Evolutionary conservation across 2,888 invertebrate genomes (phyloP), one percentile per base, ranked within the genome.

Genomic region (Bibio marci): DNA sequence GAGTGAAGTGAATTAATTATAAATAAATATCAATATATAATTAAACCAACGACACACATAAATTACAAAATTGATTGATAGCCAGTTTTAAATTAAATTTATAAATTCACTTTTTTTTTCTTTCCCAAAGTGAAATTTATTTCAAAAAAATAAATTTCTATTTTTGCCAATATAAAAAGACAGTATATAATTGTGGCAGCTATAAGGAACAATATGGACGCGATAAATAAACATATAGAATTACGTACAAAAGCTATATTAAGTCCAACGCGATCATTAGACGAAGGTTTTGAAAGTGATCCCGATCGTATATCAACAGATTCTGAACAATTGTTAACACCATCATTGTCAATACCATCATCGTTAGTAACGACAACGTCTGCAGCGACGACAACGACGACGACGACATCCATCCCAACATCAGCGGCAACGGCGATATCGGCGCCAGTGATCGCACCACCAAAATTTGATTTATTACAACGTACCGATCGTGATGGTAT

Each of bases 241-340:
- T n/a, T n/a, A n/a, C n/a, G 56, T 47, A 56, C 57, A 39, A 62
- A 62, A 47, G 60, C 61, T 43, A 60, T 61, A 48, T 54, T 62
- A 44, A 62, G 62, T 51, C 61, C 62, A 48, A 62, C 61, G 45
- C 54, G 62, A 54, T 62, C 62, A 46, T 56, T 62, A 42, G 62
- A 62, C 43, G 62, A 62, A 55, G 62, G 62, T 50, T 62, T 62
- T 48, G 62, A 62, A 58, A 62, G 62, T 54, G 62, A 62, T 58
- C 62, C 62, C 50, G 62, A 62, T 58, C 59, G 62, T 44, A 54
- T 61, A 51, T 61, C 62, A 44, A n/a, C 61, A 27, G 62, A 62
- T 54, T 60, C 61, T 43, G 62, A 62, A 53, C 60, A 59, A 49
- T 41, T 47, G 10, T 41, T 43, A 22, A 30, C 40, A 8, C n/a